Percentiles rank a stretch among this genome's conserved stretches.
phyloP scores from a whole-genome alignment of 2,797 vertebrate genomes.

The Mormyrops attenuatus region DNA sequence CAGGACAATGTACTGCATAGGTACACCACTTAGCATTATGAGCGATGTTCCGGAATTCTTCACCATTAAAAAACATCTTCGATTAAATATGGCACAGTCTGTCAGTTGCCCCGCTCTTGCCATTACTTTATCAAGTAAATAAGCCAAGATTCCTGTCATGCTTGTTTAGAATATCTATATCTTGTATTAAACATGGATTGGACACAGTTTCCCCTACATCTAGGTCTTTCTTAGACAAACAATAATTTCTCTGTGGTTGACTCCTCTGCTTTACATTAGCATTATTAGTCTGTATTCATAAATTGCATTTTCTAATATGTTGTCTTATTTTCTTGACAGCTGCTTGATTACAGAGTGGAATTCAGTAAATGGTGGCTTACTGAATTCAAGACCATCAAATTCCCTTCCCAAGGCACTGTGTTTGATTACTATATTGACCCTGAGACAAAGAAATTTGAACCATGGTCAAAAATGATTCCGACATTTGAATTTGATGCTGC shows the following conservation, averaged over 20 bases:
- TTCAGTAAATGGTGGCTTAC: constrained; percentile 97
- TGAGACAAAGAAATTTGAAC: constrained; percentile 85
- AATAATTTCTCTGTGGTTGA: background rate
- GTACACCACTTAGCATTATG: background rate
- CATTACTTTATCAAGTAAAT: background rate
- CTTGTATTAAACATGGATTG: background rate
- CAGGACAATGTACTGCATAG: background rate
- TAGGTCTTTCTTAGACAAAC: background rate
- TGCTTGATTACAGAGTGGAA: constrained; percentile 83
- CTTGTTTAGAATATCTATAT: background rate
- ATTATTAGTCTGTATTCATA: background rate
- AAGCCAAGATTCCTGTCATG: background rate
- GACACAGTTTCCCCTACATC: background rate
- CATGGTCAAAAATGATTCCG: constrained; percentile 86
- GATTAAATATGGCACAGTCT: background rate
- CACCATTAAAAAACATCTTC: background rate
- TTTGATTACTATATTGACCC: constrained; percentile 92
- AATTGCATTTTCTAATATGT: background rate
- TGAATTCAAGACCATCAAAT: constrained; percentile 91
- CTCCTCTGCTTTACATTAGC: background rate
- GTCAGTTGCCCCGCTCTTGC: background rate
- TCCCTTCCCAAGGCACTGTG: constrained; percentile 86
- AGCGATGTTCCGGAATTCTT: background rate
- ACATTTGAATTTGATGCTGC: constrained; percentile 81
- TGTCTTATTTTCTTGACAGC: constrained; percentile 54